phyloP scores from a whole-genome alignment of 2,888 invertebrate species.

The Parasteatoda lunata region DNA sequence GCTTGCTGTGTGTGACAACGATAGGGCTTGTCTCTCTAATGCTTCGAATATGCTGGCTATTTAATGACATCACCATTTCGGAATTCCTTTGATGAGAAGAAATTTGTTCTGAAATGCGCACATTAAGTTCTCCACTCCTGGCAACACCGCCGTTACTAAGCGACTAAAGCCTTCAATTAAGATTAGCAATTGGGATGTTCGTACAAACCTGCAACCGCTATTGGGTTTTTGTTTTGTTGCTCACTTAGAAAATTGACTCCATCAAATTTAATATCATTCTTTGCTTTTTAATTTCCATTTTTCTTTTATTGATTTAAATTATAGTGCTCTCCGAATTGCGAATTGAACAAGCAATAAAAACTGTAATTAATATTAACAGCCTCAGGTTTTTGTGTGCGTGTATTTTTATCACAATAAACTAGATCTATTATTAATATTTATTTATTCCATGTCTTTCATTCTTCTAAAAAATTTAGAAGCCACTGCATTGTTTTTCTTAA shows the following conservation, averaged over 20 bases:
- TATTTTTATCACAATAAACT: too few species aligned
- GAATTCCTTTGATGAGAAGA: constrained; percentile 65
- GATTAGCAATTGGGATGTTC: constrained; percentile 11
- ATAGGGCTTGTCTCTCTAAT: constrained; percentile 48
- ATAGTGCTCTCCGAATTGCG: too few species aligned
- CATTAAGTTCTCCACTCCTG: constrained; percentile 53
- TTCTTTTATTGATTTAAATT: too few species aligned
- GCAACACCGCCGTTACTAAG: constrained; percentile 53
- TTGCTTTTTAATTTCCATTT: neutral
- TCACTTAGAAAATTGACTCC: neutral
- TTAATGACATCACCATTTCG: constrained; percentile 60
- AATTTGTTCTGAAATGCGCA: constrained; percentile 40
- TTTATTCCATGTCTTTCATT: too few species aligned
- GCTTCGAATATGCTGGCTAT: constrained; percentile 35
- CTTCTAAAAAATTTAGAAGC: too few species aligned
- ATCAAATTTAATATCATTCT: neutral
- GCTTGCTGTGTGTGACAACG: constrained; percentile 37
- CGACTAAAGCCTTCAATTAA: constrained; percentile 61
- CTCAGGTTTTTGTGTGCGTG: too few species aligned
- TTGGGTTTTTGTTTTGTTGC: constrained; percentile 1
- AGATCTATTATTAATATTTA: too few species aligned
- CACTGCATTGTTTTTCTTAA: too few species aligned
- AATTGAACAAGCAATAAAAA: too few species aligned
- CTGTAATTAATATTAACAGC: too few species aligned
- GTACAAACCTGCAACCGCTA: constrained; percentile 20